Base-by-base conservation (phyloP, 2,113 vertebrate genomes). In the Peromyscus polionotus region DNA sequence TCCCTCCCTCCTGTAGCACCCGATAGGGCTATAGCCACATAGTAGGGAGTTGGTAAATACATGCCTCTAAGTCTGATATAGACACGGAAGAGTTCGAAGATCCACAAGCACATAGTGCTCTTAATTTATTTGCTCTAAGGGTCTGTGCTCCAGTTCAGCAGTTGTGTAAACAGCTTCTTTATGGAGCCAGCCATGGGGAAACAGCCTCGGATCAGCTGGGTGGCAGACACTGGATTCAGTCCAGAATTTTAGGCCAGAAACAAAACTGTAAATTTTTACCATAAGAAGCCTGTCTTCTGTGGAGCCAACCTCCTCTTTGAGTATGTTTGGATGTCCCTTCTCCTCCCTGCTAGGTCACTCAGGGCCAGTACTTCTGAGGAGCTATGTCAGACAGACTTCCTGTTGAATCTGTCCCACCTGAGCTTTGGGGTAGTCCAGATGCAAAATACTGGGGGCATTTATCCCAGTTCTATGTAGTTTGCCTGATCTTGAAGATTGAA, bases 121-220 rank as follows among this genome's bases (percentile, higher is more conserved):
- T 79, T 95, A 85, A 97, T 51, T 36, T 51, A 63, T 97, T 98
- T 98, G 73, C 91, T 98, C 95, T 68, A 65, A 80, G 45, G 36
- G 48, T 67, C 76, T 84, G 9, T 61, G 80, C 86, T 95, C 39
- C 45, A 86, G 75, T 93, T 97, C 87, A 94, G 65, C 54, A 89
- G 76, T 97, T 97, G 84, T 63, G 67, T 88, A 98, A 98, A 98
- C 93, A 96, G 76, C 20, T 26, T 84, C 63, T 97, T 98, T 98
- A 95, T 95, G 88, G 97, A 96, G 89, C 54, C 72, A 94, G 68
- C 89, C 77, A 3, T 17, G 54, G 73, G 22, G 91, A 97, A 93
- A 24, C 63, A 75, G 73, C 84, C 67, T 89, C 72, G n/a, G 68
- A 94, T 75, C 81, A 95, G 85, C 95, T 59, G 72, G 73, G 51